A percentile compares a stretch with the other conserved stretches of the same genome.
phyloP scores from a whole-genome alignment of 2,113 vertebrate genomes.

The Nymphicus hollandicus region DNA sequence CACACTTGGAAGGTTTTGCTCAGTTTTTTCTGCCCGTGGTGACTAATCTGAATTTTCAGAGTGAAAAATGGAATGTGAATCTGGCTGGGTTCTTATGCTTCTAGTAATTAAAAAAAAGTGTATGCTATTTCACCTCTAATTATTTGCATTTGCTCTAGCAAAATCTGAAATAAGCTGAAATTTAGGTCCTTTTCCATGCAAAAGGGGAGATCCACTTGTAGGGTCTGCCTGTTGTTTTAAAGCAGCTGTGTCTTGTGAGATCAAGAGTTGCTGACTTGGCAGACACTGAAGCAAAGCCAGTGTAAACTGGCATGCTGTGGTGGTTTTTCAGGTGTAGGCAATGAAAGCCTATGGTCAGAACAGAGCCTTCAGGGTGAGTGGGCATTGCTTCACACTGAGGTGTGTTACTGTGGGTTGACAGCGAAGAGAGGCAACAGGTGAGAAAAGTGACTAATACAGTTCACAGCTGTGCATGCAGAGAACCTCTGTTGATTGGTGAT shows the following conservation, averaged over 20 bases:
- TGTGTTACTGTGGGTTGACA: fast-evolving
- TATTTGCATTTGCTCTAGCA: not conserved
- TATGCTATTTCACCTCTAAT: not conserved
- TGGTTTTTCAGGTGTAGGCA: not conserved
- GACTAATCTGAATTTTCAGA: not conserved
- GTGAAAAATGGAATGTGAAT: not conserved
- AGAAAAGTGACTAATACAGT: not conserved
- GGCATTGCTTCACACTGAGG: not conserved
- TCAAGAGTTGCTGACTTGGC: not conserved
- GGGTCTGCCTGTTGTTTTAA: not conserved
- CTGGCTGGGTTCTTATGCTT: not conserved
- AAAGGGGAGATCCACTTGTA: fast-evolving
- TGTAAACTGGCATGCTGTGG: not conserved
- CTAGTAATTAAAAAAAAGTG: not conserved
- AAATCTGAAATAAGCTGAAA: not conserved
- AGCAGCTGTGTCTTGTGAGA: not conserved
- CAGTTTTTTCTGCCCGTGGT: fast-evolving
- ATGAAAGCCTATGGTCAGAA: not conserved
- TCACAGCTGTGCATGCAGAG: not conserved
- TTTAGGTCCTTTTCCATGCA: not conserved
- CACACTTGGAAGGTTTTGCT: fast-evolving
- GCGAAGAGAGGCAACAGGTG: not conserved
- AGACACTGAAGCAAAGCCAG: fast-evolving
- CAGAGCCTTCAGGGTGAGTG: not conserved
- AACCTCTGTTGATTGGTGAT: not conserved